Conservation (phyloP, 2,888 invertebrate genomes). For the Eudasyphora cyanicolor region DNA sequence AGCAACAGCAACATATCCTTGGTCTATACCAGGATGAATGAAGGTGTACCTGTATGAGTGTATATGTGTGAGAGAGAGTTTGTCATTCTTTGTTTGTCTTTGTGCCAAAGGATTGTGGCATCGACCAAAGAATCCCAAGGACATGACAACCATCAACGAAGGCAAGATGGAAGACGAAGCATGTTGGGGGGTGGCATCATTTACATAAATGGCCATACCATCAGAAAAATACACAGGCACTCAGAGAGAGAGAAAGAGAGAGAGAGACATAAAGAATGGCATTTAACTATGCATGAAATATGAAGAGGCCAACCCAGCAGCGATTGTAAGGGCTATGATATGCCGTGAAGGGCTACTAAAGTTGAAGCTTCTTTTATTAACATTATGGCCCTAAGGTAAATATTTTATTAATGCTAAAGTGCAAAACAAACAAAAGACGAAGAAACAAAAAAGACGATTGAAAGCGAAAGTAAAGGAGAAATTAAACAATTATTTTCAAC, state of each 20-base stretch:
- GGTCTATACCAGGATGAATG: not conserved
- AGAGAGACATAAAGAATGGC: not conserved
- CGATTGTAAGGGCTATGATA: not conserved
- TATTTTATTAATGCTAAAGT: slow-evolving; percentile 23
- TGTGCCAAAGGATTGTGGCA: slow-evolving; percentile 24
- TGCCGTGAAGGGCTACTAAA: not conserved
- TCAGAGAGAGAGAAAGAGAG: not conserved
- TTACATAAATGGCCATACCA: slow-evolving; percentile 4
- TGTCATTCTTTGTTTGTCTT: not conserved
- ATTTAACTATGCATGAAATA: slow-evolving; percentile 4
- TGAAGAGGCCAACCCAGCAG: not conserved
- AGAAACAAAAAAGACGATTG: too few species aligned
- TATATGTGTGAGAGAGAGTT: not conserved
- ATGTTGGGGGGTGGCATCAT: not conserved
- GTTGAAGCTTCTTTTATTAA: slow-evolving; percentile 13
- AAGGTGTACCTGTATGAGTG: not conserved
- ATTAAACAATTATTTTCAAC: too few species aligned
- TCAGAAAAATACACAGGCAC: not conserved
- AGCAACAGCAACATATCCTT: too few species aligned
- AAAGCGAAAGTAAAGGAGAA: too few species aligned
- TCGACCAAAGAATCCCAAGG: not conserved
- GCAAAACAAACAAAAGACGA: not conserved
- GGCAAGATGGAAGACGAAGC: too few species aligned
- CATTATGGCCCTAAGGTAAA: slow-evolving; percentile 18
- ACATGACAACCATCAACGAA: not conserved